Evolutionary conservation across 2,888 invertebrate genomes (phyloP).

Genomic region (Heliconius ismenius): DNA sequence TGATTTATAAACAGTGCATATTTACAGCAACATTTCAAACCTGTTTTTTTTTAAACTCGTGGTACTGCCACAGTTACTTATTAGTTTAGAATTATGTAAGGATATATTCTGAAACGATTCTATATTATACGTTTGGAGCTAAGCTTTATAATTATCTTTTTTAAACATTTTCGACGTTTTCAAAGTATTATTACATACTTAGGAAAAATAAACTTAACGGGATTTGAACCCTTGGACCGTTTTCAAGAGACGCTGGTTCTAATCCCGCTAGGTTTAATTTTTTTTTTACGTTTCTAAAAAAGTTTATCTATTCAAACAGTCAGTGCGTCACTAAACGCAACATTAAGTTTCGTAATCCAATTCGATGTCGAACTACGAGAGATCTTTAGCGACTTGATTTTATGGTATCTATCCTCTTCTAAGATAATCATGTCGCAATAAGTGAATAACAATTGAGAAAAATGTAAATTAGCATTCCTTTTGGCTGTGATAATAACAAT

Average conservation of each 20-base stretch:
- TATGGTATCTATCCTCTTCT: neutral
- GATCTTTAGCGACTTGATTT: neutral
- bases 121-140: slow-evolving; percentile 15
- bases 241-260: too few species aligned
- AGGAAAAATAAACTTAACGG: too few species aligned
- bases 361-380: slow-evolving; percentile 11
- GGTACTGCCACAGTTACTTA: slow-evolving; percentile 6
- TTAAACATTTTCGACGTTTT: too few species aligned
- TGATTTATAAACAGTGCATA: slow-evolving; percentile 73
- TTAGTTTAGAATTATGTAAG: slow-evolving; percentile 37
- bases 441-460: neutral
- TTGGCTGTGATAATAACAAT: neutral
- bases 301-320: neutral
- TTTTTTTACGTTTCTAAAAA: too few species aligned
- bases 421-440: neutral
- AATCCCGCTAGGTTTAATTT: too few species aligned
- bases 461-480: neutral
- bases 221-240: too few species aligned
- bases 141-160: neutral
- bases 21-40: slow-evolving; percentile 57
- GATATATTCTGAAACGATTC: slow-evolving; percentile 23
- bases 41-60: slow-evolving; percentile 53
- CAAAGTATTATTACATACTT: too few species aligned
- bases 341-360: slow-evolving; percentile 28
- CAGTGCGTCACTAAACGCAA: slow-evolving; percentile 30